Evolutionary conservation across 2,797 vertebrate genomes (phyloP).

Genomic region (Merluccius polli): DNA sequence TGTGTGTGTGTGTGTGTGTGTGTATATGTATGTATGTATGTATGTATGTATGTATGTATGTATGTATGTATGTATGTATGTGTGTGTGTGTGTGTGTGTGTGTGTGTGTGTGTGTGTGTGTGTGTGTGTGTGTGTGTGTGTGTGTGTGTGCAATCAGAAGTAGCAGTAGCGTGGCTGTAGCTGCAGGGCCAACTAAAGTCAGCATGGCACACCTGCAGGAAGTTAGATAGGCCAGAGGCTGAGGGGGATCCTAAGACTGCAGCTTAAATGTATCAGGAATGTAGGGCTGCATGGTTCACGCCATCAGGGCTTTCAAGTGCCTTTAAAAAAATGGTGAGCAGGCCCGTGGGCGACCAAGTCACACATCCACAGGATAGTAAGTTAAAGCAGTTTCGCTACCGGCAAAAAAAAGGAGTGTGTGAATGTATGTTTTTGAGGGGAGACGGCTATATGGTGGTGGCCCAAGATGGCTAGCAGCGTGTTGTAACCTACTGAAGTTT

Average conservation of each 20-base stretch:
- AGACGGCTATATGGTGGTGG: not conserved
- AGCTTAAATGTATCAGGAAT: constrained; percentile 12
- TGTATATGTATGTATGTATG: constrained; percentile 2
- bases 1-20: constrained; percentile 6
- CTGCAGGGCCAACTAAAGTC: constrained; percentile 44
- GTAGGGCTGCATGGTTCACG: not conserved
- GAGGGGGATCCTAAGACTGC: constrained; percentile 20
- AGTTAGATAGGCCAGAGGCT: constrained; percentile 33
- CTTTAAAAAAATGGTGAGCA: not conserved
- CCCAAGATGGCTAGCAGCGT: not conserved
- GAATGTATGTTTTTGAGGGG: not conserved
- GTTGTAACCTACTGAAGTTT: not conserved
- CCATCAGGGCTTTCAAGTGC: not conserved
- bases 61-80: not conserved
- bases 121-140: not conserved
- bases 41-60: not conserved
- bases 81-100: constrained; percentile 15
- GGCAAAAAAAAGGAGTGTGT: not conserved
- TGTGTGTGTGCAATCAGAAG: constrained; percentile 21
- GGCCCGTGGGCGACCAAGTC: not conserved
- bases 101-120: not conserved
- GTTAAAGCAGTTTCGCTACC: not conserved
- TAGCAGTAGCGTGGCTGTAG: constrained; percentile 31
- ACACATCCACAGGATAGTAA: not conserved
- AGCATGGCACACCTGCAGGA: constrained; percentile 47